phyloP scores from a whole-genome alignment of 2,888 invertebrate species.

The Agriotes lineatus region DNA sequence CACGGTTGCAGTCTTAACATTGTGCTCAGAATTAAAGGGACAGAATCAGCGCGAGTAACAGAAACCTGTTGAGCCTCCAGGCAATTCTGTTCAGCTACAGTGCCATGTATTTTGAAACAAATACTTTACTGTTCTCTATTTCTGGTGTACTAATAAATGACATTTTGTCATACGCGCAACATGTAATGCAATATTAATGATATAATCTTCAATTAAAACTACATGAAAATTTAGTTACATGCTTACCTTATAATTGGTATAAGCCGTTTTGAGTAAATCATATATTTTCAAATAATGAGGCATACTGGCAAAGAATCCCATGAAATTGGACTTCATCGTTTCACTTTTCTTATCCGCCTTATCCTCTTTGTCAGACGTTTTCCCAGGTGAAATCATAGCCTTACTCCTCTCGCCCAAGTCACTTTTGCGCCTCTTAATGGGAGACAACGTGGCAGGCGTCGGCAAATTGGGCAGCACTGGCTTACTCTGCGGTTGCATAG shows the following conservation, averaged over 20 bases:
- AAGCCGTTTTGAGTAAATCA: slow-evolving; percentile 83
- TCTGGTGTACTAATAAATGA: no score
- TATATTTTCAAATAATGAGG: slow-evolving; percentile 89
- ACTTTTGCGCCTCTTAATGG: slow-evolving; percentile 65
- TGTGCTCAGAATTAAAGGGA: no score
- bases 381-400: slow-evolving; percentile 50
- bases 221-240: no score
- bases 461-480: slow-evolving; percentile 71
- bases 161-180: no score
- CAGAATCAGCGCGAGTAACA: no score
- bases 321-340: slow-evolving; percentile 57
- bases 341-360: slow-evolving; percentile 59
- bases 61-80: no score
- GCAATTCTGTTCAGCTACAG: no score
- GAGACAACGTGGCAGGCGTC: slow-evolving; percentile 64
- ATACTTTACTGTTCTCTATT: no score
- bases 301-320: slow-evolving; percentile 76
- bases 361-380: slow-evolving; percentile 58
- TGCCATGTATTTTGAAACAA: no score
- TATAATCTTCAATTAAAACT: no score
- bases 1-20: no score
- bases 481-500: slow-evolving; percentile 68
- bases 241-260: slow-evolving; percentile 87
- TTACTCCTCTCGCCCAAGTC: slow-evolving; percentile 60
- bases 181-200: no score